Conservation (phyloP, 1,140 invertebrate genomes). For the Atta cephalotes region DNA sequence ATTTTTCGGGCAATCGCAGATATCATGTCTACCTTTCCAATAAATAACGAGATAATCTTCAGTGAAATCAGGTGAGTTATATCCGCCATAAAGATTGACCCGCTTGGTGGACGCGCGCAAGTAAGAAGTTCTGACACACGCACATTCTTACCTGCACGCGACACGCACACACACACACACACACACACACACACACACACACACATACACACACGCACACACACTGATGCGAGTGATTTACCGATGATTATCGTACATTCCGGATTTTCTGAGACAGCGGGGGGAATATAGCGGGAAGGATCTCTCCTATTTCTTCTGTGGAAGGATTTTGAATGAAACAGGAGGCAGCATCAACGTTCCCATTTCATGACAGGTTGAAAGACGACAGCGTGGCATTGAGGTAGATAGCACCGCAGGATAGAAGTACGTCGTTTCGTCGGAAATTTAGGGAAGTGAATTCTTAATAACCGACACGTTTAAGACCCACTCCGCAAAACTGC, state of each 20-base stretch:
- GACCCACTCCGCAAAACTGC: conserved; percentile 13
- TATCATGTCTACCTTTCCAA: conserved; percentile 81
- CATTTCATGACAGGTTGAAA: conserved; percentile 59
- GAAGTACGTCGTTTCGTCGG: conserved; percentile 42
- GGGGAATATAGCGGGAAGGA: neutral
- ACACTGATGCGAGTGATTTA: conserved; percentile 75
- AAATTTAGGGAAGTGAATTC: conserved; percentile 48
- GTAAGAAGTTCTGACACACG: conserved; percentile 24
- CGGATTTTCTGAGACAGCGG: conserved; percentile 77
- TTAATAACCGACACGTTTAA: conserved; percentile 52
- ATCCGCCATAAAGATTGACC: conserved; percentile 83
- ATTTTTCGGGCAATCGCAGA: conserved; percentile 73
- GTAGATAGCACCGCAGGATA: conserved; percentile 40
- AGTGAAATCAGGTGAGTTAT: conserved; percentile 85
- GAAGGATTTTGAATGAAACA: conserved; percentile 61
- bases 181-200: conserved; percentile 10
- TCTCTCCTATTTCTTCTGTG: neutral
- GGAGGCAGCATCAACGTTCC: conserved; percentile 55
- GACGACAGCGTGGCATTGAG: conserved; percentile 45
- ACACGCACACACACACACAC: neutral
- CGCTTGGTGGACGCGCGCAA: conserved; percentile 65
- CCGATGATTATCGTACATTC: conserved; percentile 83
- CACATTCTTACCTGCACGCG: too few species aligned
- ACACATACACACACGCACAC: neutral
- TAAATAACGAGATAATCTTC: conserved; percentile 86